Evolutionary conservation across 2,888 invertebrate genomes (phyloP).

Genomic region (Trissolcus japonicus): DNA sequence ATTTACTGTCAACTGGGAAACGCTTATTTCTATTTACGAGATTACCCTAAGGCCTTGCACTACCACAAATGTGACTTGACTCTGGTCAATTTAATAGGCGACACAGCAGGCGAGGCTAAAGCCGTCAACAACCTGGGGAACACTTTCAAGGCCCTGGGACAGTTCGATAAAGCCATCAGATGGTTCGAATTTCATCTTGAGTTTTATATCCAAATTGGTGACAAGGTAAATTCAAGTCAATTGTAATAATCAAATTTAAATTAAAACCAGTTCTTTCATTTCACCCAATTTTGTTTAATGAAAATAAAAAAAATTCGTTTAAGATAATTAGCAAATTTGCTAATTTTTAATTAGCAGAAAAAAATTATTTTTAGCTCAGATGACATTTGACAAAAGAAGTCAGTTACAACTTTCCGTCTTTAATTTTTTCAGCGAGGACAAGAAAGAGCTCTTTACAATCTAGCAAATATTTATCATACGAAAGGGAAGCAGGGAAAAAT

Average conservation of each 20-base stretch:
- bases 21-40: slow-evolving; percentile 97
- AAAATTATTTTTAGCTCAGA: no score
- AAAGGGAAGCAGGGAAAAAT: slow-evolving; percentile 92
- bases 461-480: slow-evolving; percentile 97
- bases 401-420: no score
- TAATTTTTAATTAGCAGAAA: no score
- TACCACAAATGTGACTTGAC: slow-evolving; percentile 97
- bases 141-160: slow-evolving; percentile 97
- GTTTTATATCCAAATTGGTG: slow-evolving; percentile 90
- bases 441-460: slow-evolving; percentile 95
- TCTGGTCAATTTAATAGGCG: slow-evolving; percentile 92
- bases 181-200: slow-evolving; percentile 96
- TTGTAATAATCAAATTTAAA: background rate
- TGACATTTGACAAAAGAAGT: no score
- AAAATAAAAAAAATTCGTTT: no score
- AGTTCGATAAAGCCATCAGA: slow-evolving; percentile 95
- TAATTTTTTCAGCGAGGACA: slow-evolving; percentile 83
- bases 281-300: no score
- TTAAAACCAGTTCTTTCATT: slow-evolving; percentile 34
- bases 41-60: slow-evolving; percentile 96
- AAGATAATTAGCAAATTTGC: no score
- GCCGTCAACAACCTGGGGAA: slow-evolving; percentile 98
- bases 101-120: slow-evolving; percentile 96
- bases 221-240: slow-evolving; percentile 81
- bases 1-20: slow-evolving; percentile 99